Evolutionary conservation across 2,113 vertebrate genomes (phyloP), one percentile per base, ranked within the genome.

Genomic region (Brachirus orientalis): DNA sequence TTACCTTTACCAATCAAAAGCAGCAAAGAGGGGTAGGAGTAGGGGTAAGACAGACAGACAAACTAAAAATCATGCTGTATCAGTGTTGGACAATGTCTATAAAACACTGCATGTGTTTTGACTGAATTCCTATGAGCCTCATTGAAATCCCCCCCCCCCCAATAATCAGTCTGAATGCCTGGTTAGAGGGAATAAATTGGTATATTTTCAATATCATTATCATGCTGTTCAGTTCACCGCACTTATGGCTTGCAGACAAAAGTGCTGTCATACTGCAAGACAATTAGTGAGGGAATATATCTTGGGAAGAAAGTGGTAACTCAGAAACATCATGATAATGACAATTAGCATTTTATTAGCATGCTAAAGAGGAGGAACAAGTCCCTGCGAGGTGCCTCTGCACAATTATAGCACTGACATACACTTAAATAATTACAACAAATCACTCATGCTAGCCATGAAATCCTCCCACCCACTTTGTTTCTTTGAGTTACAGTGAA

Each of bases 201-300:
- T 72, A 3, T 66, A 57, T 80, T 77, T 80, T 72, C 66, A 33
- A 64, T 69, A 78, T 83, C 76, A 87, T 87, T 85, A 83, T 78
- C 65, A 67, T 72, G 53, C 68, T 47, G 54, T 63, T 80, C 79
- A 69, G 48, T 77, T 76, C 55, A 46, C 55, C 58, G 64, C 72
- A 63, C 48, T 62, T 69, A 44, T 0, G n/a, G 63, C 63, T 75
- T 48, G 36, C 54, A 69, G 76, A 80, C 75, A 61, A 82, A 87
- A 85, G 76, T 50, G 53, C 72, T 82, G 76, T 77, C 79, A 69
- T 66, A 56, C 47, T 58, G 54, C 50, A 81, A 82, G 76, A 71
- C 72, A 80, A 70, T 85, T 85, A 82, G 73, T 54, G 45, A 44
- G 50, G 53, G 75, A 70, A 80, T 75, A 73, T 51, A 72, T 82